phyloP scores from a whole-genome alignment of 2,888 invertebrate species.

The Epiblema foenella region DNA sequence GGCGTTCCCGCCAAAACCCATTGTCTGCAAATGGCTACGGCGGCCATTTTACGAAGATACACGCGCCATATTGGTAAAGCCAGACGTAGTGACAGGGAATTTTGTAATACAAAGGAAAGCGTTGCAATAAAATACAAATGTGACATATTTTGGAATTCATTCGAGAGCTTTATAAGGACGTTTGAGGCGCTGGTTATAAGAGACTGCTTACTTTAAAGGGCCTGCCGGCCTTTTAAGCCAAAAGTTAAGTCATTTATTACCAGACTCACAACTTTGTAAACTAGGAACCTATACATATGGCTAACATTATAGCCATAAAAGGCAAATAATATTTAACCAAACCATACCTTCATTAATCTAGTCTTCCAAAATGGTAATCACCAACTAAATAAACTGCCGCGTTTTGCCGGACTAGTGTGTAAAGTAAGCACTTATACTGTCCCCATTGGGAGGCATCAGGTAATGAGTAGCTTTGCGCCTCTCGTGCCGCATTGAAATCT shows the following conservation, averaged over 20 bases:
- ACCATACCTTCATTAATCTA: background rate
- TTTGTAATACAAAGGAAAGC: conserved; percentile 60
- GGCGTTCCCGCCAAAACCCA: conserved; percentile 69
- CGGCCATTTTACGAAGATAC: conserved; percentile 64
- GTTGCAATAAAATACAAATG: conserved; percentile 53
- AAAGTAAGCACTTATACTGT: background rate
- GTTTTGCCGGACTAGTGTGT: conserved; percentile 5
- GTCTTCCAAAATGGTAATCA: background rate
- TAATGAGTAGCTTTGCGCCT: conserved; percentile 21
- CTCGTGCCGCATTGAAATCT: conserved; percentile 25
- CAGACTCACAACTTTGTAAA: conserved; percentile 3
- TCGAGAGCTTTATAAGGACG: conserved; percentile 28
- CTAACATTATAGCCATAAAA: background rate
- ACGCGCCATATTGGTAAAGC: conserved; percentile 64
- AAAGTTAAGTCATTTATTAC: conserved; percentile 1
- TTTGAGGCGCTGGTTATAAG: background rate
- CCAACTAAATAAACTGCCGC: background rate
- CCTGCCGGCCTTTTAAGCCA: conserved; percentile 2
- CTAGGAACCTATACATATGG: background rate
- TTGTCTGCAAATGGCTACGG: conserved; percentile 77
- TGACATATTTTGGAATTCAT: conserved; percentile 42
- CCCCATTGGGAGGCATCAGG: conserved; percentile 5
- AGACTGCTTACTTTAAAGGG: conserved; percentile 3
- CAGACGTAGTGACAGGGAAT: conserved; percentile 65
- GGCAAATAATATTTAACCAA: background rate